These are phyloP conservation scores for Scalopus aquaticus DNA, from an alignment of 2,113 vertebrate genomes.

Conservation along the genomic window DNA sequence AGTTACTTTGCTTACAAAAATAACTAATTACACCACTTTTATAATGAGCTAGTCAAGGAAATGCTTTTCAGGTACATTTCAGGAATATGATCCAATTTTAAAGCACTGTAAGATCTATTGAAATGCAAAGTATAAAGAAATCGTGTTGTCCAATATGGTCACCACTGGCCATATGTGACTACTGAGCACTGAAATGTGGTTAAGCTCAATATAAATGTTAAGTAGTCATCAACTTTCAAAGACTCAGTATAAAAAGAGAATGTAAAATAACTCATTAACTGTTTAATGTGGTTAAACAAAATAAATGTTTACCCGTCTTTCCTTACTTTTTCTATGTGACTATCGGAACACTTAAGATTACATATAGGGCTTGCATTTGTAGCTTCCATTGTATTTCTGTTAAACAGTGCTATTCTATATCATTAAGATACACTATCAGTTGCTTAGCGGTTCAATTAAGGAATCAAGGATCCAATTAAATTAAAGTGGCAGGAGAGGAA, in stretches of 20 bases:
- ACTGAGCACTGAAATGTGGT: not conserved
- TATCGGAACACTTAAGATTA: constrained; percentile 19
- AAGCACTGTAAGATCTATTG: not conserved
- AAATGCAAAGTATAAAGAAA: not conserved
- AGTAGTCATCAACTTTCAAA: constrained; percentile 12
- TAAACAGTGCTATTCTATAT: not conserved
- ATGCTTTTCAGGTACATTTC: not conserved
- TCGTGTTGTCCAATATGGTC: not conserved
- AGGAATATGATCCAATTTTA: not conserved
- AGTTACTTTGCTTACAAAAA: constrained; percentile 35
- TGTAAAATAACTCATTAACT: not conserved
- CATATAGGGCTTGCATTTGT: not conserved
- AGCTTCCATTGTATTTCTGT: not conserved
- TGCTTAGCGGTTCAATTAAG: constrained; percentile 19
- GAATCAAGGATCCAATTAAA: not conserved
- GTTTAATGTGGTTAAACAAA: constrained; percentile 31
- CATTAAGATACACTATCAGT: not conserved
- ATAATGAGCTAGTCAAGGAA: constrained; percentile 17
- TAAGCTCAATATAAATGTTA: not conserved
- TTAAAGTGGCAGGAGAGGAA: not conserved
- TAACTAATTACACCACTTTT: not conserved
- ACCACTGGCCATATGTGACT: not conserved
- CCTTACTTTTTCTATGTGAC: constrained; percentile 1
- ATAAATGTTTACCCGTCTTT: not conserved
- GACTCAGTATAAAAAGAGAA: not conserved